These are phyloP conservation scores for Hucho hucho DNA, from an alignment of 2,113 vertebrate genomes.

Conservation along the genomic window DNA sequence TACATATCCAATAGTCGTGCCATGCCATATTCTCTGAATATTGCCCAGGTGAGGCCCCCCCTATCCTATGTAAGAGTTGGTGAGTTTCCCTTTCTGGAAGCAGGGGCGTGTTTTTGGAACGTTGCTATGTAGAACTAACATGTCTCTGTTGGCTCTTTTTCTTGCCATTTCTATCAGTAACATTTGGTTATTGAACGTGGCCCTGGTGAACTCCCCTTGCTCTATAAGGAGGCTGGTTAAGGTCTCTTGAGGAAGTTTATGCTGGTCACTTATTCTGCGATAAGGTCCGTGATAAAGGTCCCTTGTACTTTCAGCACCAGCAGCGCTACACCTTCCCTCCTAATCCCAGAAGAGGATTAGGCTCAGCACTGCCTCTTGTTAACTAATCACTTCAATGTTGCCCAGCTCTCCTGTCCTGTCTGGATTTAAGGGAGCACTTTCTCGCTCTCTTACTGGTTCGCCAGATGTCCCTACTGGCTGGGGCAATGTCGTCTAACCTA, in stretches of 20 bases:
- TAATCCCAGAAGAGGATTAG: constrained; percentile 46
- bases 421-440: constrained; percentile 2
- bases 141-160: too few species aligned
- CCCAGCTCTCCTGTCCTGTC: constrained; percentile 10
- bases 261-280: neutral
- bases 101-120: too few species aligned
- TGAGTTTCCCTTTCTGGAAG: too few species aligned
- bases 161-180: too few species aligned
- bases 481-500: too few species aligned
- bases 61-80: too few species aligned
- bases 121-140: too few species aligned
- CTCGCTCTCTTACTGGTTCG: neutral
- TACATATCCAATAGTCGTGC: too few species aligned
- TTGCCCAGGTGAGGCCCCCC: too few species aligned
- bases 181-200: too few species aligned
- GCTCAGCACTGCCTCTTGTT: constrained; percentile 24
- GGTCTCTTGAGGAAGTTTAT: neutral
- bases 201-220: too few species aligned
- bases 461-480: neutral
- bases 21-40: too few species aligned
- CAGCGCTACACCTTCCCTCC: constrained; percentile 16
- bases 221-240: neutral
- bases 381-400: constrained; percentile 41
- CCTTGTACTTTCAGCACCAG: neutral
- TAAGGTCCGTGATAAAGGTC: neutral